Evolutionary conservation across 2,888 invertebrate genomes (phyloP), one percentile per base, ranked within the genome.

Genomic region (Euphydryas editha): DNA sequence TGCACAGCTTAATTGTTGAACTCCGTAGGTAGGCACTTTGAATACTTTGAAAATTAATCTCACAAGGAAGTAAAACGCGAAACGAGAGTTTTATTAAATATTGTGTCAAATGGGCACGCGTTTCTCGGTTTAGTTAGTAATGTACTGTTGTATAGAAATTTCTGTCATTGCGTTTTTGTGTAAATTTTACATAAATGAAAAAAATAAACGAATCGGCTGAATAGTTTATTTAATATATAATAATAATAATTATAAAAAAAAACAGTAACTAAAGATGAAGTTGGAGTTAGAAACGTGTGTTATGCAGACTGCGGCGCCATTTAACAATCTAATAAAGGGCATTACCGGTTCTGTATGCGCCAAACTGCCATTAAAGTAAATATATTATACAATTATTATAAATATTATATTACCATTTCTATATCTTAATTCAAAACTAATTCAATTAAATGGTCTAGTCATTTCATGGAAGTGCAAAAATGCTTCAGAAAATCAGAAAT

Each of bases 281-380:
- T 36, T 36, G 54, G 17, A 36, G 36, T 10, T 17, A n/a, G 17
- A n/a, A 30, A 17, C 30, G 54, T 36, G 10, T 36, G 54, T 10
- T 54, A 54, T 49, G 62, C 57, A 62, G 56, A 57, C 49, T 49
- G 11, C 17, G 57, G 62, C 57, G 62, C 62, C 62, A 57, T 47
- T 21, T 47, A 56, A 47, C 37, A 57, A 62, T 62, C 62, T 49
- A 49, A 57, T 62, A 62, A 49, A 49, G 63, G 57, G 24, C 47
- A 58, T 63, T 58, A 63, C 39, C 49, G 39, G 21, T 59, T 44
- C 15, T 17, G 20, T 47, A 20, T 55, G 46, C 36, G 46, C n/a
- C 47, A 21, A 59, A 56, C 54, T 59, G 37, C 54, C 54, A 36
- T 36, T 54, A 17, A 54, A 36, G 54, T 54, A 54, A 17, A 44